Conservation (phyloP, 2,888 invertebrate genomes). For the Romanomermis culicivorax region DNA sequence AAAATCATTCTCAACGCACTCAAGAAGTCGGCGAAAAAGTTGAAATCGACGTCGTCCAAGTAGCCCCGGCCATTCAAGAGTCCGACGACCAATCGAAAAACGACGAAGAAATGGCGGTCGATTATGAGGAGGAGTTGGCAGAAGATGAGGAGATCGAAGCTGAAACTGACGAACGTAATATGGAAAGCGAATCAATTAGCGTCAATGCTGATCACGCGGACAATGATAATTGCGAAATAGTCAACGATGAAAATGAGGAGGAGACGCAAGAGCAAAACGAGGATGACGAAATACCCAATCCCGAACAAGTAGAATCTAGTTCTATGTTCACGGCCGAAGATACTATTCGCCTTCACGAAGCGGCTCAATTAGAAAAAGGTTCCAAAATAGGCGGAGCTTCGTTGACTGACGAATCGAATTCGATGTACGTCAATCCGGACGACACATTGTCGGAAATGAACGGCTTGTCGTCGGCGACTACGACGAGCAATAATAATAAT, state of each 20-base stretch:
- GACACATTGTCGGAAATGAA: background rate
- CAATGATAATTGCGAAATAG: background rate
- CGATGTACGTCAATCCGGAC: constrained; percentile 4
- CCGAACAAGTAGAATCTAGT: constrained; percentile 9
- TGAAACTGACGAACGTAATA: background rate
- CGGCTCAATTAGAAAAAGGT: background rate
- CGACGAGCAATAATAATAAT: background rate
- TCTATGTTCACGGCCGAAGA: constrained; percentile 23
- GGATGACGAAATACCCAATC: constrained; percentile 3
- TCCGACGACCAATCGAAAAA: background rate
- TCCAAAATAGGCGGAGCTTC: background rate
- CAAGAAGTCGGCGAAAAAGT: background rate
- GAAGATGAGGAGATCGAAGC: background rate
- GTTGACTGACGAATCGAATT: constrained; percentile 3
- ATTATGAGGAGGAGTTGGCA: background rate
- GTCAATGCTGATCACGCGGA: no score
- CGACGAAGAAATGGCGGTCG: background rate
- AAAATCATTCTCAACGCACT: no score
- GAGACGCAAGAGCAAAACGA: background rate
- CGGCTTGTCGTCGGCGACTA: background rate
- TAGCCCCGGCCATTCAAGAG: background rate
- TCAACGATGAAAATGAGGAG: background rate
- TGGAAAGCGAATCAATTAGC: background rate
- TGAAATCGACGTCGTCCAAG: background rate
- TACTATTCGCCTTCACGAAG: constrained; percentile 18